phyloP scores from a whole-genome alignment of 2,888 invertebrate species.

The Himalopsyche japonica region DNA sequence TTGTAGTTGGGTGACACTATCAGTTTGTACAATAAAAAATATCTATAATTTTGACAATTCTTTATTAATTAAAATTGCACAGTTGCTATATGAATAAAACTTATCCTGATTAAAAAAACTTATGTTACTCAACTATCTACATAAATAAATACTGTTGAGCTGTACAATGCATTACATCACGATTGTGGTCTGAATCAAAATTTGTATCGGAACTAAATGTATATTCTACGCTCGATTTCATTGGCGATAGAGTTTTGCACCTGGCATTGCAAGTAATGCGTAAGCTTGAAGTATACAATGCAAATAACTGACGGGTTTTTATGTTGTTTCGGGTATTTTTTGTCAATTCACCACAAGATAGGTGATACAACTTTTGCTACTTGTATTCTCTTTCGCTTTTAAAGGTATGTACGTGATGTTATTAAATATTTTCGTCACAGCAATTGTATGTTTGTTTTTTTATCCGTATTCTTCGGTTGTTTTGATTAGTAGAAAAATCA shows the following conservation, averaged over 20 bases:
- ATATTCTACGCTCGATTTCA: conserved; percentile 6
- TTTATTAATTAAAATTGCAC: no score
- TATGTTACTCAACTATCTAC: background rate
- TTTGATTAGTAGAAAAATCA: background rate
- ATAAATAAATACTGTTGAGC: background rate
- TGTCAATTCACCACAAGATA: background rate
- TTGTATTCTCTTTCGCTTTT: background rate
- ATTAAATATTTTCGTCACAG: background rate
- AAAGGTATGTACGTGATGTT: background rate
- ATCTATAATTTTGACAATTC: no score
- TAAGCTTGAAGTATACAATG: background rate
- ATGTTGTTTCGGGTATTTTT: background rate
- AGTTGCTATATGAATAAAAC: background rate
- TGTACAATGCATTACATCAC: background rate
- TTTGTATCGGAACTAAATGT: conserved; percentile 18
- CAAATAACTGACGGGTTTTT: background rate
- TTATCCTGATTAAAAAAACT: background rate
- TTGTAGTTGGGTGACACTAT: no score
- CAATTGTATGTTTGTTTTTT: background rate
- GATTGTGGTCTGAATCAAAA: conserved; percentile 3
- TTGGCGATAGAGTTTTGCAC: conserved; percentile 3
- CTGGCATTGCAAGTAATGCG: background rate
- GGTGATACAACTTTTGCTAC: background rate
- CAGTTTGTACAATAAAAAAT: no score
- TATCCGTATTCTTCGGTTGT: background rate